phyloP scores from a whole-genome alignment of 2,113 vertebrate genomes.

The Mystacornis crossleyi region DNA sequence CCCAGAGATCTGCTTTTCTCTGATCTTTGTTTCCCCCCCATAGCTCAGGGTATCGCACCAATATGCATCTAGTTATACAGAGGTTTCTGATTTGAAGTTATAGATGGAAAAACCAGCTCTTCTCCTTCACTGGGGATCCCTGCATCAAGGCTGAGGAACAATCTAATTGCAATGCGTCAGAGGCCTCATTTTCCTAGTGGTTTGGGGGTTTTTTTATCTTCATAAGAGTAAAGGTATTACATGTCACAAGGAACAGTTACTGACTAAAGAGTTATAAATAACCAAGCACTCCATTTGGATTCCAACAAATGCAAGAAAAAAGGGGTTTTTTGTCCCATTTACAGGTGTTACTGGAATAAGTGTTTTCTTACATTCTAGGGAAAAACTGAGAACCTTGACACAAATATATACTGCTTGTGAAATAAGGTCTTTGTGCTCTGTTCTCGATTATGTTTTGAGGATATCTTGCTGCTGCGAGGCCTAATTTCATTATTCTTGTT shows the following conservation, averaged over 20 bases:
- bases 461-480: not conserved
- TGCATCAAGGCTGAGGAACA: not conserved
- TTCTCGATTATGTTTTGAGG: not conserved
- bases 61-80: not conserved
- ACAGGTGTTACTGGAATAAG: not conserved
- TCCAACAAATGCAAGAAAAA: not conserved
- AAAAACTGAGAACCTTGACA: not conserved
- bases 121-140: not conserved
- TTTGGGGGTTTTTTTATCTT: not conserved
- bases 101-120: not conserved
- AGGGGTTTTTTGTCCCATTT: fast-evolving
- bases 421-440: not conserved
- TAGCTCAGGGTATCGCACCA: not conserved
- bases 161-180: not conserved
- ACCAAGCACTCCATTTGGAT: not conserved
- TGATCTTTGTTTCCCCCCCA: not conserved
- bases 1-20: not conserved
- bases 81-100: not conserved
- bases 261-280: not conserved
- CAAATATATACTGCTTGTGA: not conserved
- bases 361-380: not conserved
- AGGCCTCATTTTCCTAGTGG: not conserved
- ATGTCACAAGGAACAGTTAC: not conserved
- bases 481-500: not conserved
- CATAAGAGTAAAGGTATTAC: not conserved